Evolutionary conservation across 2,797 vertebrate genomes (phyloP).

Genomic region (Pteronotus mesoamericanus): DNA sequence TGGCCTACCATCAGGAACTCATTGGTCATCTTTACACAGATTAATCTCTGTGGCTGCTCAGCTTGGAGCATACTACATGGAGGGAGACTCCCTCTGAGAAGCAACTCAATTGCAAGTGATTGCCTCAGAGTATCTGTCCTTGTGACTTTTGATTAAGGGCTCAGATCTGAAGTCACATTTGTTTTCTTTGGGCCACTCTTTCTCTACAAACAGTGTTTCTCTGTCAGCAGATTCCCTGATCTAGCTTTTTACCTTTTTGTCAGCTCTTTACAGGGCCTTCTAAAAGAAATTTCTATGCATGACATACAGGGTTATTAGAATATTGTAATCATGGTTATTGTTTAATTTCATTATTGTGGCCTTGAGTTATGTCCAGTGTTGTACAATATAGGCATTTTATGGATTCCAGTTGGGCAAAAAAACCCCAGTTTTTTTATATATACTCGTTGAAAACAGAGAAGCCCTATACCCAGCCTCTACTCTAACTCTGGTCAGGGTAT

Average conservation of each 20-base stretch:
- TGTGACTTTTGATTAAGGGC: constrained; percentile 57
- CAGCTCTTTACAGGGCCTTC: constrained; percentile 15
- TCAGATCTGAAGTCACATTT: constrained; percentile 7
- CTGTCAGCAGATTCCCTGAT: neutral
- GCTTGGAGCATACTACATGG: neutral
- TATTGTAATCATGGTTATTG: neutral
- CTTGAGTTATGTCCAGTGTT: neutral
- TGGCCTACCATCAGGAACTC: constrained; percentile 10
- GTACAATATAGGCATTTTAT: neutral
- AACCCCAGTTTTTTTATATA: neutral
- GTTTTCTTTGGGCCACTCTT: constrained; percentile 28
- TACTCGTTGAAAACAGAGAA: neutral
- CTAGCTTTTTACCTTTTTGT: constrained; percentile 2
- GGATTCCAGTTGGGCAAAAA: neutral
- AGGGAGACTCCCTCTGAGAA: neutral
- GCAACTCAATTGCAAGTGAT: constrained; percentile 27
- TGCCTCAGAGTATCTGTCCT: neutral
- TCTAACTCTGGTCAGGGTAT: neutral
- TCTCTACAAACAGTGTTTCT: neutral
- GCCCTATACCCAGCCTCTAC: neutral
- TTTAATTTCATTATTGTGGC: neutral
- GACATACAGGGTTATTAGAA: neutral
- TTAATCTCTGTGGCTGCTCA: neutral
- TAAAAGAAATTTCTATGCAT: neutral
- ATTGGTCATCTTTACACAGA: neutral